Evolutionary conservation across 23 tunicate genomes (phyloP).

Genomic region (Ciona savignyi): DNA sequence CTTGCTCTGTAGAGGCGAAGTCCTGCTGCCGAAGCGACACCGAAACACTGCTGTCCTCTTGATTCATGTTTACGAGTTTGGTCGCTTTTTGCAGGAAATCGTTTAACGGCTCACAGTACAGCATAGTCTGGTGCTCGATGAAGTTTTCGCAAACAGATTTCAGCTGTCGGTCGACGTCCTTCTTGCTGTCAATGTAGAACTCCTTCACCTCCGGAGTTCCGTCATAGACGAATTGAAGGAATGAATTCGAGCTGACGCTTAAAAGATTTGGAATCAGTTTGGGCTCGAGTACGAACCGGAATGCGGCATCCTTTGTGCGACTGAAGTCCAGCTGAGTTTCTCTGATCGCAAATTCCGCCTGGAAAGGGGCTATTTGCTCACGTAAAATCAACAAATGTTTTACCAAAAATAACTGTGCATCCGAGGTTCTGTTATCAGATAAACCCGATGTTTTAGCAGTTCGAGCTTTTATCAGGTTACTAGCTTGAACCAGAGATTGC

Average conservation of each 20-base stretch:
- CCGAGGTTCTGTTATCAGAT: constrained; percentile 31
- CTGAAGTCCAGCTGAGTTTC: constrained; percentile 97
- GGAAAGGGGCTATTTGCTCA: constrained; percentile 95
- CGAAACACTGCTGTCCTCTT: constrained; percentile 35
- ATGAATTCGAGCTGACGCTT: constrained; percentile 56
- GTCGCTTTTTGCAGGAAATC: constrained; percentile 40
- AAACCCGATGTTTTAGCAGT: constrained; percentile 14
- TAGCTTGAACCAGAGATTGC: constrained; percentile 73
- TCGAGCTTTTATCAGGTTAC: constrained; percentile 38
- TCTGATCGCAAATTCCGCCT: constrained; percentile 81
- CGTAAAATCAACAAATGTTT: constrained; percentile 91
- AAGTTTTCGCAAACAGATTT: constrained; percentile 86
- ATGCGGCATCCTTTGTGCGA: constrained; percentile 81
- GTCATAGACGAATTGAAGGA: constrained; percentile 69
- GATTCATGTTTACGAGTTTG: constrained; percentile 27
- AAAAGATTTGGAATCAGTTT: constrained; percentile 50
- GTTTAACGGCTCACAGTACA: constrained; percentile 10
- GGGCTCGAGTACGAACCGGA: constrained; percentile 42
- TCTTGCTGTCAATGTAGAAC: constrained; percentile 92
- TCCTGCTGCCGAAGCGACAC: constrained; percentile 43
- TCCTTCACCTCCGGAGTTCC: constrained; percentile 96
- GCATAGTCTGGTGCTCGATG: constrained; percentile 56
- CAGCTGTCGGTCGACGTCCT: constrained; percentile 94
- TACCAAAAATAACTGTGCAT: constrained; percentile 87
- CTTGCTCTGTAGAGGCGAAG: constrained; percentile 59